Conservation (phyloP, 2,888 invertebrate species). For the Octonoba sinensis region DNA sequence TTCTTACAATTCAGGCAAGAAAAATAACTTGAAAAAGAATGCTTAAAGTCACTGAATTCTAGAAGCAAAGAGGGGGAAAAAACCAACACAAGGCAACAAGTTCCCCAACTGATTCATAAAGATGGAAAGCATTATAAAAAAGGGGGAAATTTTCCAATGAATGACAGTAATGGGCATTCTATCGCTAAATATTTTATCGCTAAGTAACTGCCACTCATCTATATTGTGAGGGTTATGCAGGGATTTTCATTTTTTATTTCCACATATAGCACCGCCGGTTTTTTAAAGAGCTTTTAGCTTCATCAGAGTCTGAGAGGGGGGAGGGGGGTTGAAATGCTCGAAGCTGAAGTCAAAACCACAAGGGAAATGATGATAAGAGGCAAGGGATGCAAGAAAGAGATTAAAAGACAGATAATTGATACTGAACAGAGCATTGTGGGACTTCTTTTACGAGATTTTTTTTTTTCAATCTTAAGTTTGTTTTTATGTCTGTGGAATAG, state of each 20-base stretch:
- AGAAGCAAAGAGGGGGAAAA: too few relatives aligned
- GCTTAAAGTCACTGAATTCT: too few relatives aligned
- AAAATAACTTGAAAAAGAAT: too few relatives aligned
- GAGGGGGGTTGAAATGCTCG: too few relatives aligned
- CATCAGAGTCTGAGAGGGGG: too few relatives aligned
- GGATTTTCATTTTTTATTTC: conserved; percentile 24
- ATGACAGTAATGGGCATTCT: conserved; percentile 36
- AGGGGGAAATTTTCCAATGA: background rate
- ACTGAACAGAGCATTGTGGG: conserved; percentile 49
- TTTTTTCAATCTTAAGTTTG: background rate
- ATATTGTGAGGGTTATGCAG: conserved; percentile 19
- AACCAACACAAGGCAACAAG: too few relatives aligned
- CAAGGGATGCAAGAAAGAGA: conserved; percentile 19
- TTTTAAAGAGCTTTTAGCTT: too few relatives aligned
- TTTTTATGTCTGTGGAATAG: background rate
- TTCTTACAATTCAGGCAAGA: too few relatives aligned
- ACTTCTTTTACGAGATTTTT: background rate
- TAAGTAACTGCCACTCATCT: conserved; percentile 50
- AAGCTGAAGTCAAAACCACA: conserved; percentile 26
- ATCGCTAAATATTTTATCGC: conserved; percentile 60
- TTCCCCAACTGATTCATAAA: too few relatives aligned
- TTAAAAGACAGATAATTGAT: conserved; percentile 61
- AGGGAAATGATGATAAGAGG: conserved; percentile 48
- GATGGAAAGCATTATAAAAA: too few relatives aligned
- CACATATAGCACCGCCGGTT: too few relatives aligned